Conservation (phyloP, 2,113 vertebrate species). For the Cygnus buccinator region DNA sequence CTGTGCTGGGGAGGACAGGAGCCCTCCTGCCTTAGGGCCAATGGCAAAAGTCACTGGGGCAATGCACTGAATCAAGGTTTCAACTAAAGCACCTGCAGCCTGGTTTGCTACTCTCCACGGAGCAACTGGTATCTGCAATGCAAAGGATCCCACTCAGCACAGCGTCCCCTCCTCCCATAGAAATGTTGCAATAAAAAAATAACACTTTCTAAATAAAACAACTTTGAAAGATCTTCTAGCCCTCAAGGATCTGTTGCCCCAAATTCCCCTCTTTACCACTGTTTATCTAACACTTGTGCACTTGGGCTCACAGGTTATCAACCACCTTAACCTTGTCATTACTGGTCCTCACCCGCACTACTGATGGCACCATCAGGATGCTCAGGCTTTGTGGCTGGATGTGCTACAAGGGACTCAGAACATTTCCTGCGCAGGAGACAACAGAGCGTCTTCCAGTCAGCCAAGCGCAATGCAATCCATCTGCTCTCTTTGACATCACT, state of each 20-base stretch:
- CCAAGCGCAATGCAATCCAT: neutral
- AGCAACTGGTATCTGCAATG: neutral
- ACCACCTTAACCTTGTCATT: neutral
- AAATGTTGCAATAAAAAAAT: neutral
- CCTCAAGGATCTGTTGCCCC: neutral
- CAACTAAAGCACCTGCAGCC: neutral
- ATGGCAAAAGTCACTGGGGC: neutral
- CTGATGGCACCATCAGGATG: neutral
- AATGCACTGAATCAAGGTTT: neutral
- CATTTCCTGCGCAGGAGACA: constrained; percentile 12
- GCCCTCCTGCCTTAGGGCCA: neutral
- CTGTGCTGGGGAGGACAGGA: rapidly evolving
- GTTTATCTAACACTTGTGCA: neutral
- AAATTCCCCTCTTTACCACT: neutral
- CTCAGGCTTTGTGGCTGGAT: neutral
- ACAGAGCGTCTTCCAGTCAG: neutral
- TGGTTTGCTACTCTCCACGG: neutral
- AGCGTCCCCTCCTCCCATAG: rapidly evolving
- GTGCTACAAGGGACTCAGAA: neutral
- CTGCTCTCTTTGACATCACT: neutral
- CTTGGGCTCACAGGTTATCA: neutral
- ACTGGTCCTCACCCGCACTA: neutral
- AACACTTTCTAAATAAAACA: neutral
- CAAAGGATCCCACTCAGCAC: neutral
- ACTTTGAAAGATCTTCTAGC: neutral